Base-by-base conservation (phyloP, 2,888 invertebrate species). In the Listrodromus nycthemerus region DNA sequence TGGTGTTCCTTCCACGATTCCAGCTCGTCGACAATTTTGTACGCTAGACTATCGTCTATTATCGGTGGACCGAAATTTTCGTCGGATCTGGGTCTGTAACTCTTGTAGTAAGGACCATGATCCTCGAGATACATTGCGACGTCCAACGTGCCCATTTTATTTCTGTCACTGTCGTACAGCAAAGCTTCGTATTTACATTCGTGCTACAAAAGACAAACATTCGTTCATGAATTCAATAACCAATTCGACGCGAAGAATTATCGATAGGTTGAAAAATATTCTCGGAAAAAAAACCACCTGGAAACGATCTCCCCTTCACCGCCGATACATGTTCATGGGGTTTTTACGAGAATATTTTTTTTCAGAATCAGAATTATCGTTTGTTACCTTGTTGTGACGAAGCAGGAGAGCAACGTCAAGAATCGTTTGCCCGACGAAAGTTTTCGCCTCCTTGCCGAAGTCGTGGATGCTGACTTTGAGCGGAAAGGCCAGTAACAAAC, bases 1-100 rank as follows among this genome's bases (percentile, higher is more conserved):
- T 96, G 96, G 33, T 95, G 94, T 84, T 95, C 95, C 89, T 96
- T 97, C 97, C 97, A 97, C 30, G 95, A 95, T 89, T 96, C 96
- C 1, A 97, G 93, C 84, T 96, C 96, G 48, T 95, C 94, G 0
- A 96, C 95, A 87, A 95, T 95, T 91, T 95, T 95, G 27, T 94
- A 93, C 0, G 94, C 93, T 83, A 94, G 86, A 80, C 88, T 90
- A 55, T 93, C 93, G 70, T 93, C 91, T 30, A 93, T 85, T 76
- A 91, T 91, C 27, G 93, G 91, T 13, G 92, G 92, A 0, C 92
- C 92, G 33, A 92, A 85, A 86, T 91, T 91, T 85, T 92, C 90
- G 50, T 83, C 91, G n/a, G 88, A 80, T 21, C 74, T 79, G 66
- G 80, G 84, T 80, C 78, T 88, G 41, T 89, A 89, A 10, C 87